phyloP scores from a whole-genome alignment of 1,140 invertebrate genomes.

The Cataglyphis hispanica region DNA sequence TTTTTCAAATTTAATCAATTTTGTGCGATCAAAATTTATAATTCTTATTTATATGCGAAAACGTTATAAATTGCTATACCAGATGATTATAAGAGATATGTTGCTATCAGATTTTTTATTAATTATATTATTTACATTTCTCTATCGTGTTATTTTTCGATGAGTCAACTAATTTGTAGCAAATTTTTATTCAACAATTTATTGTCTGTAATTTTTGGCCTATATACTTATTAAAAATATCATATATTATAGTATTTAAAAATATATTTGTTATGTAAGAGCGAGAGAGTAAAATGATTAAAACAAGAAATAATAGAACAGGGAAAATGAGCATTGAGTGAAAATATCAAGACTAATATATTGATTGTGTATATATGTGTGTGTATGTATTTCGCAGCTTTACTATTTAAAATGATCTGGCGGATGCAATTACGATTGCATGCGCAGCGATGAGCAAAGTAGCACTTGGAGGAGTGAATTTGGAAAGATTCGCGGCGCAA shows the following conservation, averaged over 20 bases:
- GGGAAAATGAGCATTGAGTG: background rate
- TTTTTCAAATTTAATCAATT: background rate
- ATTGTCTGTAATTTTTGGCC: too few relatives aligned
- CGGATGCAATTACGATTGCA: background rate
- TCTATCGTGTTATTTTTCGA: background rate
- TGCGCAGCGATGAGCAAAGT: slow-evolving; percentile 32
- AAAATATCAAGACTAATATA: background rate
- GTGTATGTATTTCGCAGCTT: background rate
- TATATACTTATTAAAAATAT: too few relatives aligned
- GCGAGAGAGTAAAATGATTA: too few relatives aligned
- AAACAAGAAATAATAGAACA: background rate
- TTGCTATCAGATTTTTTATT: background rate
- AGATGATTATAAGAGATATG: background rate
- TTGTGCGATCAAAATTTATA: background rate
- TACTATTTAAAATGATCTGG: background rate
- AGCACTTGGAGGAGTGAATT: slow-evolving; percentile 17
- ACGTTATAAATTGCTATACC: background rate
- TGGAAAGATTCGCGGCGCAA: slow-evolving; percentile 30
- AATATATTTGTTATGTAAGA: too few relatives aligned
- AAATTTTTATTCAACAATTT: too few relatives aligned
- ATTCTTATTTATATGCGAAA: background rate
- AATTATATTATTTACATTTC: background rate
- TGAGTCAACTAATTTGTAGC: background rate
- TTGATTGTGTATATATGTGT: too few relatives aligned
- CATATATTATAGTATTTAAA: too few relatives aligned